Evolutionary conservation across 2,797 vertebrate species (phyloP).

Genomic region (Gambelia wislizenii): DNA sequence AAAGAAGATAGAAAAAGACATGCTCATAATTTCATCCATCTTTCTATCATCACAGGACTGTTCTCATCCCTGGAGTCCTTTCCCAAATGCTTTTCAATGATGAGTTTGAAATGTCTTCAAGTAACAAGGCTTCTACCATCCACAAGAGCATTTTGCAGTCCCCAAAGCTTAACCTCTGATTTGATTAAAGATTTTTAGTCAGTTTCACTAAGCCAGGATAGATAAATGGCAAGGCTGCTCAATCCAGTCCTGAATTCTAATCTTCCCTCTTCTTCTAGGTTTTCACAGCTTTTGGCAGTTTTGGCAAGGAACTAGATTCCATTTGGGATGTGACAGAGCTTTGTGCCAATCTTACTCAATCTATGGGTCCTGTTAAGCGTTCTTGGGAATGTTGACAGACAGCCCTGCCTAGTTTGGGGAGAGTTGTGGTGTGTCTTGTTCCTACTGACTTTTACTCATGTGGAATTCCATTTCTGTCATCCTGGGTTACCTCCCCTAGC

Average conservation of each 20-base stretch:
- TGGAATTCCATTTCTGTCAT: too few relatives aligned
- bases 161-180: neutral
- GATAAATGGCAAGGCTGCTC: neutral
- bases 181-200: conserved; percentile 21
- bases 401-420: too few relatives aligned
- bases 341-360: too few relatives aligned
- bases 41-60: conserved; percentile 38
- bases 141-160: conserved; percentile 3
- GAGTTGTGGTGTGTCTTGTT: too few relatives aligned
- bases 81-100: conserved; percentile 7
- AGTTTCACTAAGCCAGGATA: neutral
- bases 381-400: too few relatives aligned
- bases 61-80: neutral
- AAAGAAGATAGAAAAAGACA: conserved; percentile 1
- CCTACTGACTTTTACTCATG: too few relatives aligned
- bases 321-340: too few relatives aligned
- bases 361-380: too few relatives aligned
- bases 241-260: conserved; percentile 8
- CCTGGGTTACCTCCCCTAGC: too few relatives aligned
- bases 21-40: neutral
- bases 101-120: conserved; percentile 16
- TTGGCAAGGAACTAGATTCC: too few relatives aligned
- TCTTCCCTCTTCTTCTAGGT: neutral
- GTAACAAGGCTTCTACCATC: neutral
- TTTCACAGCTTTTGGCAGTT: too few relatives aligned